These are phyloP conservation scores for Pitangus sulphuratus DNA, from an alignment of 2,797 vertebrate genomes.

Conservation along the genomic window DNA sequence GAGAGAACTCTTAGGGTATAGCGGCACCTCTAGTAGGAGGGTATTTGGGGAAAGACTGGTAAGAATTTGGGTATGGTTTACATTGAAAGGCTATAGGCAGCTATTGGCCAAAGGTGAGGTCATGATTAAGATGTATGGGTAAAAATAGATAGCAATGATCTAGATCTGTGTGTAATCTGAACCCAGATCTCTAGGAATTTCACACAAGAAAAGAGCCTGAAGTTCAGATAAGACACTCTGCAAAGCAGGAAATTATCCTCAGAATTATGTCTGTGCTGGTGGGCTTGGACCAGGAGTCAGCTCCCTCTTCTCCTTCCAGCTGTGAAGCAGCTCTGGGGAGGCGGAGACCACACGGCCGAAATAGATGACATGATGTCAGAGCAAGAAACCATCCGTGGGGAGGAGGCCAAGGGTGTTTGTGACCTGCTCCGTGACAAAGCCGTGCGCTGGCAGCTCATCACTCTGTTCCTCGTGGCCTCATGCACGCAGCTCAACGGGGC, in stretches of 20 bases:
- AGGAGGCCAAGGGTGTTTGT: conserved; percentile 66
- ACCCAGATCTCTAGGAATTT: neutral
- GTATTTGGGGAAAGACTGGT: neutral
- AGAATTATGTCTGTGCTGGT: neutral
- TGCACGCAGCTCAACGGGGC: conserved; percentile 48
- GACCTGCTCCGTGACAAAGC: conserved; percentile 74
- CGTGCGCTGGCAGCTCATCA: conserved; percentile 84
- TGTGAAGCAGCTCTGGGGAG: conserved; percentile 80
- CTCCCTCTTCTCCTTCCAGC: conserved; percentile 62
- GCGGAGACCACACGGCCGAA: conserved; percentile 69
- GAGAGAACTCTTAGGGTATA: neutral
- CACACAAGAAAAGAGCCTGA: neutral
- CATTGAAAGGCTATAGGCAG: neutral
- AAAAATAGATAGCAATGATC: neutral
- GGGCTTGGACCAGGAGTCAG: neutral
- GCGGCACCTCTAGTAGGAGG: neutral
- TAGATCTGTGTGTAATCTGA: neutral
- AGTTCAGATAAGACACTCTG: neutral
- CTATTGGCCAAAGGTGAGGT: neutral
- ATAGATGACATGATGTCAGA: conserved; percentile 84
- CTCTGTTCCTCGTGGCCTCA: conserved; percentile 60
- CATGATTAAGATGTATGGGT: neutral
- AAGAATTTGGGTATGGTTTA: neutral
- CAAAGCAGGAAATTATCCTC: neutral
- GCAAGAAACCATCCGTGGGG: conserved; percentile 59